Base-by-base conservation (phyloP, 1,140 invertebrate species). In the Himalopsyche phryganea region DNA sequence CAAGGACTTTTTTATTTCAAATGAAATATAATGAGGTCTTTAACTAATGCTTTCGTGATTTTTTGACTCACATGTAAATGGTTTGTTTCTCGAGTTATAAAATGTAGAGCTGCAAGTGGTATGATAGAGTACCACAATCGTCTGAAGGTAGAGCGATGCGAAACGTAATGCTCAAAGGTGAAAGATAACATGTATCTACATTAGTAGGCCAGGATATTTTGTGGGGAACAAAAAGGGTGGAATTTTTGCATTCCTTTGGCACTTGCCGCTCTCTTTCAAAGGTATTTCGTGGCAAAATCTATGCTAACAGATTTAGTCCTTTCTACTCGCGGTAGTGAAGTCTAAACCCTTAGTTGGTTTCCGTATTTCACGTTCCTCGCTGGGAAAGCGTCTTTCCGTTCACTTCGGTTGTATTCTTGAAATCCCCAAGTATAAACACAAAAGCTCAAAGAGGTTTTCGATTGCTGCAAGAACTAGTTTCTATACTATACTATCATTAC, bases 171-270 rank as follows among this genome's bases (percentile, higher is more conserved):
- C 44, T 49, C 54, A 57, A 57, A 57, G 54, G 54, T 50, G 54
- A 57, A 28, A 19, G 46, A 57, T 50, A 45, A 33, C 35, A 33
- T 50, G 46, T 49, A 50, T 57, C 54, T 50, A 57, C 42, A 57
- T 57, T 57, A 57, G 54, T 40, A 19, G 17, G 41, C 14, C 3
- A 5, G 13, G 40, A 45, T 54, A 41, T 46, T 46, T 54, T 54
- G 51, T 46, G 53, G 44, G 14, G 36, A 10, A 47, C 6, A 48
- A 48, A 47, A 48, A 48, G 53, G 44, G 45, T 48, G 54, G 50
- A 51, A 51, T 51, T 58, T 58, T 58, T 47, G 44, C 56, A 58
- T 58, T 51, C 56, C 56, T 58, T 58, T 58, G 49, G 35, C 49
- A 47, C 48, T 58, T 33, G 19, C 46, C 23, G 44, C 32, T 32